Conservation (phyloP, 2,113 vertebrate genomes). For the Cyrtonyx montezumae region DNA sequence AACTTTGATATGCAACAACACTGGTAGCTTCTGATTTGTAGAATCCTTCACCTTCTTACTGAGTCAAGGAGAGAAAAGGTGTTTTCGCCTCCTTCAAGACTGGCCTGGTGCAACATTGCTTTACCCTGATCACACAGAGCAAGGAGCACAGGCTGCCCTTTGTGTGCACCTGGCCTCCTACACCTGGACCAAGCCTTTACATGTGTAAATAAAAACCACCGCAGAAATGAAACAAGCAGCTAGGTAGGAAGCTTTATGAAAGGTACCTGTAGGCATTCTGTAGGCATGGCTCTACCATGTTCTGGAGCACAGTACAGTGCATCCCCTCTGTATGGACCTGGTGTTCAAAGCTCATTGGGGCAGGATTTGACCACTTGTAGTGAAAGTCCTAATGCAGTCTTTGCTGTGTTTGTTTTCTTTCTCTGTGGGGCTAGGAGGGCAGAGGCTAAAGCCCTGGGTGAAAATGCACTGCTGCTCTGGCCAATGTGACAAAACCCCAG, state of each 20-base stretch:
- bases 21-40: neutral
- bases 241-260: neutral
- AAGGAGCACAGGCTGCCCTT: neutral
- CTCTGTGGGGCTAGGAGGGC: neutral
- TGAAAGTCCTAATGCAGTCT: neutral
- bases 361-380: neutral
- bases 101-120: fast-evolving
- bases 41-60: neutral
- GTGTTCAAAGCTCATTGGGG: neutral
- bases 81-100: neutral
- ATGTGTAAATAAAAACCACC: neutral
- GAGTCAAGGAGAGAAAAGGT: neutral
- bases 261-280: neutral
- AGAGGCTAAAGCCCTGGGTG: neutral
- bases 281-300: neutral
- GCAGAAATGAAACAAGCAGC: neutral
- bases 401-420: neutral
- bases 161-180: neutral
- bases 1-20: neutral
- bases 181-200: neutral
- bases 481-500: neutral
- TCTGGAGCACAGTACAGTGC: neutral
- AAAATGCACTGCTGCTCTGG: neutral
- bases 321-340: neutral
- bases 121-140: fast-evolving